Percentiles rank a stretch among this genome's conserved stretches.
Evolutionary conservation across 2,113 vertebrate species (phyloP).

Genomic region (Eleginops maclovinus): DNA sequence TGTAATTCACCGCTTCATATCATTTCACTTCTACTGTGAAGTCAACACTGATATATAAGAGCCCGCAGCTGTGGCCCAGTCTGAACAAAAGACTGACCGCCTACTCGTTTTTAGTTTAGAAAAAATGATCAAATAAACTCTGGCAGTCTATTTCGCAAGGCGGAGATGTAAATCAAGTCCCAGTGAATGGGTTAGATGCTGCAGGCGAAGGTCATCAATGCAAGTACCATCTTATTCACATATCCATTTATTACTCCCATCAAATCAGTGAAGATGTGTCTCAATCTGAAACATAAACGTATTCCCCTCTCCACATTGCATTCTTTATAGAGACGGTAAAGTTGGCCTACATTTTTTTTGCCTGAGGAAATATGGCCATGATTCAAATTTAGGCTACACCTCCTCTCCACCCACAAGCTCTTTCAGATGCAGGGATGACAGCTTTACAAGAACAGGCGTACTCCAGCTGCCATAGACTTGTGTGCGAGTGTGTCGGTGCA

Average conservation of each 20-base stretch:
- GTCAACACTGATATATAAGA: neutral
- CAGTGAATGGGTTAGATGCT: neutral
- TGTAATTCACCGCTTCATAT: neutral
- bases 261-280: slow-evolving; percentile 13
- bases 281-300: slow-evolving; percentile 10
- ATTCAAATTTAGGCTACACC: slow-evolving; percentile 69
- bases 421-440: slow-evolving; percentile 42
- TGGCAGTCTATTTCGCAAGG: neutral
- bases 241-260: neutral
- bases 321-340: slow-evolving; percentile 55
- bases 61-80: neutral
- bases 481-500: neutral
- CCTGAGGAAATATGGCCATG: slow-evolving; percentile 72
- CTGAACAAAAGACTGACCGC: neutral
- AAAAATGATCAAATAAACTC: neutral
- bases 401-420: slow-evolving; percentile 69
- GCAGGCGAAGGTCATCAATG: neutral
- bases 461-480: slow-evolving; percentile 34
- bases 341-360: slow-evolving; percentile 69
- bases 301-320: slow-evolving; percentile 25
- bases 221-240: no score
- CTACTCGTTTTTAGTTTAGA: neutral
- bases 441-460: slow-evolving; percentile 37
- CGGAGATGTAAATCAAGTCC: neutral
- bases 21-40: neutral